Evolutionary conservation across 2,797 vertebrate species (phyloP).

Genomic region (Macrochelys suwanniensis): DNA sequence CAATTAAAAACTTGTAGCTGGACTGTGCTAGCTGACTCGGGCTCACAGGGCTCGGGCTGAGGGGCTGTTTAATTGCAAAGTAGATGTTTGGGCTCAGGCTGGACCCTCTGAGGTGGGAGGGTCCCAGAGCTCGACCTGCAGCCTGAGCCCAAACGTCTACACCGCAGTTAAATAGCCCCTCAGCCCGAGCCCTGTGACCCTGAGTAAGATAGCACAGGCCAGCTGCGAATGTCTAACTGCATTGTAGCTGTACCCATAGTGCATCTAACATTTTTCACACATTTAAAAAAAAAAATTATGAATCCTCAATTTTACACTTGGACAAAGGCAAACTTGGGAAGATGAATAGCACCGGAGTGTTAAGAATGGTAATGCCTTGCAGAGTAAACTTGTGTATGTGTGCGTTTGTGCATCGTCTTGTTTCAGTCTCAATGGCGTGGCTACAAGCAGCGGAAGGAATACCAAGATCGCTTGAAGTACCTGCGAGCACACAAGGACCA

Average conservation of each 20-base stretch:
- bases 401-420: neutral
- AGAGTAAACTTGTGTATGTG: neutral
- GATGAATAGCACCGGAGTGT: neutral
- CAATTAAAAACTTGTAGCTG: neutral
- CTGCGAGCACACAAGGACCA: conserved; percentile 89
- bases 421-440: conserved; percentile 95
- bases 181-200: neutral
- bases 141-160: neutral
- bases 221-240: neutral
- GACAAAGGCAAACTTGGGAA: neutral
- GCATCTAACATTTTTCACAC: neutral
- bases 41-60: neutral
- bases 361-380: neutral
- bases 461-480: conserved; percentile 87
- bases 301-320: neutral
- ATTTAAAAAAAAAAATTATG: neutral
- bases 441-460: conserved; percentile 91
- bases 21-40: neutral
- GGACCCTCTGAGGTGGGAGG: neutral
- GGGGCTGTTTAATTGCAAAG: neutral
- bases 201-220: neutral
- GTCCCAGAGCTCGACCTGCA: neutral
- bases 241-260: neutral
- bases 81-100: neutral
- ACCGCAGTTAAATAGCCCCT: neutral